These are phyloP conservation scores for Thermophis baileyi DNA, from an alignment of 2,113 vertebrate species.

Conservation along the genomic window DNA sequence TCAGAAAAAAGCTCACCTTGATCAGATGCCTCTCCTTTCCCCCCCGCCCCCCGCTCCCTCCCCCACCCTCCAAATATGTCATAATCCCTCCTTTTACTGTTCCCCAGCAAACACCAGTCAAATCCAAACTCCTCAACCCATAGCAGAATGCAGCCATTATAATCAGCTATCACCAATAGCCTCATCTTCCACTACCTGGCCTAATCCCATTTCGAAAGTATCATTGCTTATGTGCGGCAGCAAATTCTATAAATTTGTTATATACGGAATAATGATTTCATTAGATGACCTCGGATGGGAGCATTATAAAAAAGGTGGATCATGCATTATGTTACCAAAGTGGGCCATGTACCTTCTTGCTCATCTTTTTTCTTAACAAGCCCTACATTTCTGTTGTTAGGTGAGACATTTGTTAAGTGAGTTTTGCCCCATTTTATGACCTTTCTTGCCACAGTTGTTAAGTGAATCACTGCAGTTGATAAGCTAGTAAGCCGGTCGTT, in stretches of 20 bases:
- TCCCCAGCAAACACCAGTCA: not conserved
- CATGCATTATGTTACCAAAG: not conserved
- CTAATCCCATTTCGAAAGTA: not conserved
- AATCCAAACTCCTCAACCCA: not conserved
- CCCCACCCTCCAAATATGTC: not conserved
- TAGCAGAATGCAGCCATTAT: not conserved
- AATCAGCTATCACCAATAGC: not conserved
- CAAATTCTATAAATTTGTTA: not conserved
- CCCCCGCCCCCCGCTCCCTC: accelerated
- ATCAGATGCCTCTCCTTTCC: not conserved
- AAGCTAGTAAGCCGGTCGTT: not conserved
- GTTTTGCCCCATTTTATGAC: not conserved
- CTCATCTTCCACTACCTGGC: not conserved
- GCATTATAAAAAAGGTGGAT: not conserved
- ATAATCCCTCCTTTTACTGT: not conserved
- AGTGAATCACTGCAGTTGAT: not conserved
- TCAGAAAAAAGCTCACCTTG: not conserved
- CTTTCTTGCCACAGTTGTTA: not conserved
- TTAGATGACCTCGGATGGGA: not conserved
- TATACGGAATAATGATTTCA: not conserved
- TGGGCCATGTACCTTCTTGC: not conserved
- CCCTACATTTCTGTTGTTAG: not conserved
- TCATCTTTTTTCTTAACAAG: not conserved
- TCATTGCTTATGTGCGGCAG: not conserved
- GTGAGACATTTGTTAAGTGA: not conserved